phyloP scores from a whole-genome alignment of 2,113 vertebrate species.

The Spea bombifrons region DNA sequence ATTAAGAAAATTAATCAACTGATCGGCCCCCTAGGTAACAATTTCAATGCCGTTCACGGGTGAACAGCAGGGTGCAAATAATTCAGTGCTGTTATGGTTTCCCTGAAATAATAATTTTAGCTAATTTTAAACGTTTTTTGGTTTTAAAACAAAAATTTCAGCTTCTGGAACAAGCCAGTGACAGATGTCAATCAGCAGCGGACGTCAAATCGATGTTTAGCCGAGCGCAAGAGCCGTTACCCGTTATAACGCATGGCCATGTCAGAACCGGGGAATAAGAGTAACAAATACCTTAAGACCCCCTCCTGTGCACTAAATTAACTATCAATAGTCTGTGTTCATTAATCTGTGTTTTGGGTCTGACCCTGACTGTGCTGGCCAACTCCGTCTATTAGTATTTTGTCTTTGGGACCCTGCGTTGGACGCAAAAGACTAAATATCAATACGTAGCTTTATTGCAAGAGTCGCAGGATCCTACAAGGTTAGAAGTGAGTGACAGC shows the following conservation, averaged over 20 bases:
- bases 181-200: constrained; percentile 16
- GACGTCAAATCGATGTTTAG: neutral
- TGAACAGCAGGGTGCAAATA: no score
- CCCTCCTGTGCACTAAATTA: constrained; percentile 34
- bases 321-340: constrained; percentile 11
- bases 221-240: no score
- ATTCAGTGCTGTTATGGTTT: no score
- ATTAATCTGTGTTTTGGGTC: constrained; percentile 8
- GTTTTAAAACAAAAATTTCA: neutral
- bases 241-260: no score
- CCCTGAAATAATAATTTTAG: no score
- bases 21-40: no score
- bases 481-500: neutral
- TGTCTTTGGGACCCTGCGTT: constrained; percentile 56
- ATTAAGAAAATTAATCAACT: no score
- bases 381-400: constrained; percentile 63
- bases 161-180: neutral
- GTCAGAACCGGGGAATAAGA: neutral
- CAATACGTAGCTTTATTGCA: constrained; percentile 24
- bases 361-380: constrained; percentile 47
- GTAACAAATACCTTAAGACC: constrained; percentile 30
- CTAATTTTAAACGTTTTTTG: neutral
- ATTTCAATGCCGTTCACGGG: no score
- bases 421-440: constrained; percentile 68
- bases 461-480: neutral